Evolutionary conservation across 1,140 invertebrate genomes (phyloP), one percentile per base, ranked within the genome.

Genomic region (Philopotamus ludificatus): DNA sequence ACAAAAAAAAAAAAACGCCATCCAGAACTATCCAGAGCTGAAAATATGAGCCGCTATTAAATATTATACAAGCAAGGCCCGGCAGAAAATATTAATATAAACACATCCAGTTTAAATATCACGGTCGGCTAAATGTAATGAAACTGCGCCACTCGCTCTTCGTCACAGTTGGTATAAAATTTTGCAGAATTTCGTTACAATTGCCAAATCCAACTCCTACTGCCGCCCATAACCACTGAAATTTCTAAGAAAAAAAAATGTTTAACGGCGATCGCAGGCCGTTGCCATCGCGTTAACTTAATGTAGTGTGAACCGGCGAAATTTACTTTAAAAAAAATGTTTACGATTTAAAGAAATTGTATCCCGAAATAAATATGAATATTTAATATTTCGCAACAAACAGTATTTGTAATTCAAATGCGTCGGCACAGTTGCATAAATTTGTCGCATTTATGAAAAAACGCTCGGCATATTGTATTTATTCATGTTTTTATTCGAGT

Each of bases 291-390:
- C 18, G 51, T 54, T 54, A 58, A 58, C 39, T 58, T 58, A 58
- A 58, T 58, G 55, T 58, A 58, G 55, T 58, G 55, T 58, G 55
- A 58, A 58, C 18, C n/a, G 41, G 53, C 16, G 22, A 50, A 55
- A 25, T 55, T 55, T n/a, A n/a, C n/a, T n/a, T n/a, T n/a, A n/a
- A n/a, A n/a, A n/a, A n/a, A n/a, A n/a, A n/a, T n/a, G n/a, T n/a
- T n/a, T n/a, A n/a, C n/a, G n/a, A n/a, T n/a, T n/a, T n/a, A n/a
- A n/a, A n/a, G n/a, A n/a, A n/a, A n/a, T n/a, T n/a, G n/a, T n/a
- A n/a, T n/a, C n/a, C n/a, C n/a, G n/a, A n/a, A n/a, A n/a, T n/a
- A n/a, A n/a, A n/a, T n/a, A n/a, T n/a, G n/a, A n/a, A n/a, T n/a
- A n/a, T n/a, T n/a, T n/a, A n/a, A n/a, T n/a, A n/a, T n/a, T n/a